These are phyloP conservation scores for Chlorodrepanis virens DNA, from an alignment of 2,113 vertebrate genomes.

Conservation along the genomic window DNA sequence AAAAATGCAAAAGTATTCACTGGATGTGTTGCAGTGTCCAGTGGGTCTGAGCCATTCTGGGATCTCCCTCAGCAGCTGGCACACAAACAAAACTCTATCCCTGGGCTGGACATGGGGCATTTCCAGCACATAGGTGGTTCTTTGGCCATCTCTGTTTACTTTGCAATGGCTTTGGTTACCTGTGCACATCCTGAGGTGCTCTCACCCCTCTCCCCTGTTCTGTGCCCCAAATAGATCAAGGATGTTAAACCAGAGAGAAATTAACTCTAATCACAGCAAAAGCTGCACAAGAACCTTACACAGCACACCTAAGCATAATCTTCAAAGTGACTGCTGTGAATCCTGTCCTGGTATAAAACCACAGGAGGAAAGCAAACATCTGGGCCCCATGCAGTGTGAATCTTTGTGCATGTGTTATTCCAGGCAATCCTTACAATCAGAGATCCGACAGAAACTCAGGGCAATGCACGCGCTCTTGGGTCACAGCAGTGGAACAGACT, in stretches of 20 bases:
- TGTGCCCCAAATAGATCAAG: neutral
- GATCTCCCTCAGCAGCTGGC: neutral
- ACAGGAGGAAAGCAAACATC: neutral
- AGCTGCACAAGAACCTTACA: neutral
- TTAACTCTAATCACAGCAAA: rapidly evolving
- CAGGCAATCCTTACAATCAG: neutral
- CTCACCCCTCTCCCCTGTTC: neutral
- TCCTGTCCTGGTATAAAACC: neutral
- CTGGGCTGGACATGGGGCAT: neutral
- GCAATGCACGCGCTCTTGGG: rapidly evolving
- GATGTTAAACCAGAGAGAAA: neutral
- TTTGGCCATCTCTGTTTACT: neutral
- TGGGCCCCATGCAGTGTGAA: neutral
- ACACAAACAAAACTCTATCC: neutral
- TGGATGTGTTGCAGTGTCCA: neutral
- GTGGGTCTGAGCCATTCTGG: neutral
- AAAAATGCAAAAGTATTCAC: constrained; percentile 48
- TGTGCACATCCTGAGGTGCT: neutral
- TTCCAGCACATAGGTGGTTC: rapidly evolving
- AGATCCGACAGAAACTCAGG: neutral
- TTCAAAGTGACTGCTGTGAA: neutral
- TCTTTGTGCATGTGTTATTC: rapidly evolving
- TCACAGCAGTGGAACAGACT: rapidly evolving
- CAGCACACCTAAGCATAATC: neutral
- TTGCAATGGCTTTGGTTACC: neutral